These are phyloP conservation scores for Hybognathus amarus DNA, from an alignment of 2,797 vertebrate species.

Conservation along the genomic window DNA sequence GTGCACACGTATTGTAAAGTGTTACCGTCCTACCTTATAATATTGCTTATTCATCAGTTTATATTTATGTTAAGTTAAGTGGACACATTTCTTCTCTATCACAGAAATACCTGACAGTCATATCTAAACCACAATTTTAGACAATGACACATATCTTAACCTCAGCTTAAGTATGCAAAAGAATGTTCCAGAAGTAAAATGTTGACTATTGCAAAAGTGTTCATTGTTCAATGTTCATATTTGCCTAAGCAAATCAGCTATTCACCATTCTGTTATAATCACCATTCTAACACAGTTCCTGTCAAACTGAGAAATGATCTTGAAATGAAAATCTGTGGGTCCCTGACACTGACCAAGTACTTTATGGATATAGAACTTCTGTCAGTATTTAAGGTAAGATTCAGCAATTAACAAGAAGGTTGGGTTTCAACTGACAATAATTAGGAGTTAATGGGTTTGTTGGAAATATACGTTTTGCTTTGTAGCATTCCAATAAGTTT, in stretches of 20 bases:
- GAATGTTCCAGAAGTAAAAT: not conserved
- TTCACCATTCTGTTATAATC: not conserved
- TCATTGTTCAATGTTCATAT: not conserved
- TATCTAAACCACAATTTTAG: not conserved
- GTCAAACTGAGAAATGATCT: conserved; percentile 39
- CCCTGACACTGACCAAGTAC: conserved; percentile 2
- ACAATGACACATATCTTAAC: not conserved
- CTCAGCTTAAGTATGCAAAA: conserved; percentile 24
- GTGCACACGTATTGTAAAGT: no score
- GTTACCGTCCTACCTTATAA: no score
- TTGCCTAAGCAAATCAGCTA: conserved; percentile 26
- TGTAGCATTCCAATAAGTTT: not conserved
- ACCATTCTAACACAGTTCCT: not conserved
- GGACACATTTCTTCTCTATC: no score
- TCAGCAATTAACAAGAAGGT: not conserved
- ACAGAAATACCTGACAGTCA: not conserved
- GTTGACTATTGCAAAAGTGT: not conserved
- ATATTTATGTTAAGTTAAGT: no score
- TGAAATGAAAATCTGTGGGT: conserved; percentile 29
- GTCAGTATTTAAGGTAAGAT: conserved; percentile 31
- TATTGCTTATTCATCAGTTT: no score
- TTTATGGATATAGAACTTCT: not conserved
- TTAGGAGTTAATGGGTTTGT: no score
- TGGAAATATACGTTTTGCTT: not conserved
- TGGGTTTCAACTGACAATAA: not conserved